These are phyloP conservation scores for Ateles fusciceps DNA, from an alignment of 2,797 vertebrate species.

Conservation along the genomic window DNA sequence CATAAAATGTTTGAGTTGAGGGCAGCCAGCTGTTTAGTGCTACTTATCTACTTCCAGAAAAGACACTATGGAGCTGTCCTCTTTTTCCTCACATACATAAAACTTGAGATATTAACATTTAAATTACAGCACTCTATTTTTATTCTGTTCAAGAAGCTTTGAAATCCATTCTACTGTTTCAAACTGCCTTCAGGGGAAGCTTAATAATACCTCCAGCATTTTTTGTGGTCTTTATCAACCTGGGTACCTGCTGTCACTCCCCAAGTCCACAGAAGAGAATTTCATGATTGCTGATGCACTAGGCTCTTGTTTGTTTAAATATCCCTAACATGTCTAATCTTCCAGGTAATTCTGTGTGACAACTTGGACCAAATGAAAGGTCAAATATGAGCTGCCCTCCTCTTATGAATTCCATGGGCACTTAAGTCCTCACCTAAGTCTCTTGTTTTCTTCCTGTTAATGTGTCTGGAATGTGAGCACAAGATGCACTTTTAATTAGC, in stretches of 20 bases:
- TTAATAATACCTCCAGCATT: slow-evolving; percentile 61
- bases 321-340: slow-evolving; percentile 20
- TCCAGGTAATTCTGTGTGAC: slow-evolving; percentile 20
- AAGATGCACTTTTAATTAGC: not conserved
- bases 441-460: not conserved
- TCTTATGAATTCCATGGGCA: not conserved
- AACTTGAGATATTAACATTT: slow-evolving; percentile 77
- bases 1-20: slow-evolving; percentile 22
- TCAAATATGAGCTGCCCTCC: not conserved
- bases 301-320: slow-evolving; percentile 60
- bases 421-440: not conserved
- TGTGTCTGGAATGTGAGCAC: not conserved
- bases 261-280: slow-evolving; percentile 28
- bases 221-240: slow-evolving; percentile 52
- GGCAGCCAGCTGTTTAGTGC: slow-evolving; percentile 37
- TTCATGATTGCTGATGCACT: slow-evolving; percentile 24
- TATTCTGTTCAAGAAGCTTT: slow-evolving; percentile 66
- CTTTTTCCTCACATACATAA: slow-evolving; percentile 33
- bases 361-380: slow-evolving; percentile 29
- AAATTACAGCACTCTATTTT: slow-evolving; percentile 60
- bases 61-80: not conserved
- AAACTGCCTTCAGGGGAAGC: slow-evolving; percentile 56
- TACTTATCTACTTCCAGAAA: slow-evolving; percentile 5
- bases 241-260: not conserved
- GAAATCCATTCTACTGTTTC: slow-evolving; percentile 67